These are phyloP conservation scores for Orthonyx spaldingii DNA, from an alignment of 2,113 vertebrate genomes.

Conservation along the genomic window DNA sequence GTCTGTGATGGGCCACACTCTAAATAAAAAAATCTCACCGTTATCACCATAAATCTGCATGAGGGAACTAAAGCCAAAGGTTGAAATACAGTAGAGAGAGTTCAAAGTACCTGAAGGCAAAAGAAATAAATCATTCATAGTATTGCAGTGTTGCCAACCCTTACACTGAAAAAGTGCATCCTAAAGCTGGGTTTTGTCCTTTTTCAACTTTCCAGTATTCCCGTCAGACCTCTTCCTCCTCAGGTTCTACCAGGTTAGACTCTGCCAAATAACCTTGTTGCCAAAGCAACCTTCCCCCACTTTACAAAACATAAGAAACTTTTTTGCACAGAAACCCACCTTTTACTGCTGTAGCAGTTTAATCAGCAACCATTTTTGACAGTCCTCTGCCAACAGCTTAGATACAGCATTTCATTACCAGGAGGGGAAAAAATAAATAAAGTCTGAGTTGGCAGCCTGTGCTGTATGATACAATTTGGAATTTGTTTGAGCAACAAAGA, in stretches of 20 bases:
- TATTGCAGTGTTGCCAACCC: not conserved
- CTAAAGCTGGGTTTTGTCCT: not conserved
- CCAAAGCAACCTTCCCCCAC: not conserved
- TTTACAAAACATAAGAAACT: not conserved
- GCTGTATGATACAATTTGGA: not conserved
- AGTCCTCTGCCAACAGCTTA: not conserved
- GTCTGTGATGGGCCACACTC: not conserved
- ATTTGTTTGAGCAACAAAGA: not conserved
- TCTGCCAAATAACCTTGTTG: not conserved
- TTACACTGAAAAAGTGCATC: not conserved
- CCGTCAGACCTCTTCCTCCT: not conserved
- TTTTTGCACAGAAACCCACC: not conserved
- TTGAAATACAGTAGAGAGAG: not conserved
- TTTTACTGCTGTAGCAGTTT: not conserved
- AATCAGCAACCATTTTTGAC: not conserved
- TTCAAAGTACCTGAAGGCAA: not conserved
- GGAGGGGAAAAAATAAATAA: not conserved
- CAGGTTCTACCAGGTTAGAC: not conserved
- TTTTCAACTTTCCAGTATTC: not conserved
- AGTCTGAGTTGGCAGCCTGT: not conserved
- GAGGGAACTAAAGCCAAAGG: not conserved
- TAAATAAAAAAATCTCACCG: not conserved
- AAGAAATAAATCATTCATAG: not conserved
- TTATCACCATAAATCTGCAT: not conserved
- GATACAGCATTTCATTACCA: not conserved